phyloP scores from a whole-genome alignment of 2,113 vertebrate species.

The Tringa solitaria region DNA sequence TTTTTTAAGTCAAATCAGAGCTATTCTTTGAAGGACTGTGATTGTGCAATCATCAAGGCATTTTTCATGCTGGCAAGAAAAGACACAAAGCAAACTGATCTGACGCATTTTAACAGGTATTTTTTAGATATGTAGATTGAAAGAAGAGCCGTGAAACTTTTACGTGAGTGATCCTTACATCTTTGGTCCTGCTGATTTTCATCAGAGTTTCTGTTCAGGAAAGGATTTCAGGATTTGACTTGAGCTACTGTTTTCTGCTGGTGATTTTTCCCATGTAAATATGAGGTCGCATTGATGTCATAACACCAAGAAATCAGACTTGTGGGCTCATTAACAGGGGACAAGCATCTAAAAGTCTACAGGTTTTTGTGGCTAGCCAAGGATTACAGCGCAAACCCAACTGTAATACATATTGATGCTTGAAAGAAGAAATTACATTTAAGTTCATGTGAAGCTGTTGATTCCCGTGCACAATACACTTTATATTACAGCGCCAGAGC shows the following conservation, averaged over 20 bases:
- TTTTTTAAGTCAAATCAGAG: slow-evolving; percentile 30
- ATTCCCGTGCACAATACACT: not conserved
- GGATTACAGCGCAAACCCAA: not conserved
- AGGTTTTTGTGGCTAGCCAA: not conserved
- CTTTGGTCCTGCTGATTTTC: not conserved
- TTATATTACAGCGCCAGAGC: not conserved
- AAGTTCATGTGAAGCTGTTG: not conserved
- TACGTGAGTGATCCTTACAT: not conserved
- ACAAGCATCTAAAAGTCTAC: not conserved
- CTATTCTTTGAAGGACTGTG: slow-evolving; percentile 27
- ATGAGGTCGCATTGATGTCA: not conserved
- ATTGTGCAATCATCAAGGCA: slow-evolving; percentile 21
- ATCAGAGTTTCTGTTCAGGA: not conserved
- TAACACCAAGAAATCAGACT: not conserved
- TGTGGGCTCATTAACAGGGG: not conserved
- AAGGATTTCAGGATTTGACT: not conserved
- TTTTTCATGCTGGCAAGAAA: slow-evolving; percentile 18
- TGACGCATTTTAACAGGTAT: not conserved
- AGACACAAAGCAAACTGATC: slow-evolving; percentile 16
- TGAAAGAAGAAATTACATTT: slow-evolving; percentile 1
- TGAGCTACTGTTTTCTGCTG: not conserved
- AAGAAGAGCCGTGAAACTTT: not conserved
- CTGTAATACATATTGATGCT: not conserved
- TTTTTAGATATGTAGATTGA: slow-evolving; percentile 13
- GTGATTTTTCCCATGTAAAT: not conserved